Conservation (phyloP, 2,888 invertebrate genomes). For the Meiosimyza platycephala region DNA sequence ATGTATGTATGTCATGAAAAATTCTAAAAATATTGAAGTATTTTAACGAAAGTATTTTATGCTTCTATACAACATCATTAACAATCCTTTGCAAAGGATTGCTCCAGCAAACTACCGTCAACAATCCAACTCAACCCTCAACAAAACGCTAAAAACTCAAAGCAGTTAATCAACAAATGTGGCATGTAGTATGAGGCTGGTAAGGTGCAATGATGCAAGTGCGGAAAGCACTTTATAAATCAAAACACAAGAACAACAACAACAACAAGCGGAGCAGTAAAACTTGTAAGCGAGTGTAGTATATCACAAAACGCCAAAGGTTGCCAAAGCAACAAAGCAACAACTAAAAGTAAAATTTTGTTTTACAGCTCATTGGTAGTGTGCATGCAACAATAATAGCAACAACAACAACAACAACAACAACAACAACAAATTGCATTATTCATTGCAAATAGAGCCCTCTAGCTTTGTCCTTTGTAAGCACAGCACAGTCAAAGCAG, state of each 20-base stretch:
- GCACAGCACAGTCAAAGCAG: background rate
- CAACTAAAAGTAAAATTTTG: slow-evolving; percentile 4
- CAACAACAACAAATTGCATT: slow-evolving; percentile 13
- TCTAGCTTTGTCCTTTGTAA: slow-evolving; percentile 26
- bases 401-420: slow-evolving; percentile 10
- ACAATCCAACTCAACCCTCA: too few relatives aligned
- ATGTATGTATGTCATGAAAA: too few relatives aligned
- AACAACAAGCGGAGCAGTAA: background rate
- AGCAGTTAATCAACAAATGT: slow-evolving; percentile 51
- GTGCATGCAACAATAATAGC: too few relatives aligned
- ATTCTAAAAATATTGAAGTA: too few relatives aligned
- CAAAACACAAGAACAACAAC: slow-evolving; percentile 44
- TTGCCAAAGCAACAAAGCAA: slow-evolving; percentile 12
- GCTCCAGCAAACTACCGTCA: too few relatives aligned
- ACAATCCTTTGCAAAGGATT: too few relatives aligned
- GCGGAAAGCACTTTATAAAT: slow-evolving; percentile 49
- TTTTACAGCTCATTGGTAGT: slow-evolving; percentile 6
- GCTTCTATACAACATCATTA: too few relatives aligned
- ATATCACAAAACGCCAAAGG: slow-evolving; percentile 20
- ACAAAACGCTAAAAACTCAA: slow-evolving; percentile 20
- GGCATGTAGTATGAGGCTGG: slow-evolving; percentile 46
- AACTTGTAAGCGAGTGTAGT: background rate
- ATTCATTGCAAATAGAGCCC: slow-evolving; percentile 10
- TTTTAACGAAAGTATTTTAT: too few relatives aligned
- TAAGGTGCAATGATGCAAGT: slow-evolving; percentile 25